Evolutionary conservation across 1,140 invertebrate genomes (phyloP), one percentile per base, ranked within the genome.

Genomic region (Trachymyrmex cornetzi): DNA sequence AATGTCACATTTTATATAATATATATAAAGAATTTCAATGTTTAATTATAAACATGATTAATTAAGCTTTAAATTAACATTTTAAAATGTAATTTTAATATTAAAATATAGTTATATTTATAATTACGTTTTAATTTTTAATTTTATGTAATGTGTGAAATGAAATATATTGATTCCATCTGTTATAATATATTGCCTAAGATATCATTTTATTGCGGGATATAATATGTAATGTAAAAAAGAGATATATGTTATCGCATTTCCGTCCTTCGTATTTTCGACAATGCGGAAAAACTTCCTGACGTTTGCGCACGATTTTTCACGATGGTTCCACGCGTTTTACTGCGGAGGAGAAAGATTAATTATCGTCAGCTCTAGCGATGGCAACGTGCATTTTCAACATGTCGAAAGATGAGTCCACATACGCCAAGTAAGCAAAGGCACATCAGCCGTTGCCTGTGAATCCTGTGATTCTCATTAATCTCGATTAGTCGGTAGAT

Each of bases 401-500:
- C 77, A 44, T 63, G 50, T 61, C 69, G 69, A 84, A 74, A 14
- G n/a, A 63, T 84, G 55, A 72, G 38, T 24, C 53, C 24, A 61
- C 69, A n/a, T 84, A 84, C 57, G n/a, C 34, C 64, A 30, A 24
- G 44, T 81, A 74, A 61, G 59, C 57, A 4, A 16, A 16, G 3
- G 38, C 4, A 50, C n/a, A 48, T 61, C 27, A 19, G 34, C 14
- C 30, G n/a, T 22, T 27, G 19, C 38, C 38, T 50, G 27, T 27
- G 48, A 81, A 82, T 66, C 38, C 38, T 50, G 34, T 27, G 48
- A 81, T 87, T 66, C 27, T 69, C 88, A 89, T 90, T 89, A 90
- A 90, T 90, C 89, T 90, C 72, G 89, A 90, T 90, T 90, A 90
- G 55, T 48, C 67, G 69, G 72, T 44, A 89, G 71, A 89, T 90